phyloP scores from a whole-genome alignment of 2,888 invertebrate species.

The Xanthia icteritia region DNA sequence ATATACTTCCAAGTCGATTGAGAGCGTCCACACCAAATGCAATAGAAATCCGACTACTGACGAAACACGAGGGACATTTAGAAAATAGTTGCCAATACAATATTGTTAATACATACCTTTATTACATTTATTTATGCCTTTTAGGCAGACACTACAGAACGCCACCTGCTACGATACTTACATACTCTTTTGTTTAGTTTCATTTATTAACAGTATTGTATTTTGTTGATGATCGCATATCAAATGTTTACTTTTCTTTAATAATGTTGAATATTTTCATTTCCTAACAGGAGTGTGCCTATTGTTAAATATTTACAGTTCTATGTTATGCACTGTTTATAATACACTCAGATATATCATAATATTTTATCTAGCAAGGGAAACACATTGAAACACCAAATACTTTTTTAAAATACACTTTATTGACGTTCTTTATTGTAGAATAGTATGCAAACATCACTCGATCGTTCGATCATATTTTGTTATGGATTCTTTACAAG shows the following conservation, averaged over 20 bases:
- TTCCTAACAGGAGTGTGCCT: background rate
- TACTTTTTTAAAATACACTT: conserved; percentile 89
- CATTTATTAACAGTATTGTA: background rate
- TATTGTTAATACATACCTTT: too few relatives aligned
- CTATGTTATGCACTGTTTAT: background rate
- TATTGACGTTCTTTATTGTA: conserved; percentile 89
- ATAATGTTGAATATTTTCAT: conserved; percentile 5
- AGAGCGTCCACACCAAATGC: too few relatives aligned
- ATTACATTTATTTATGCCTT: too few relatives aligned
- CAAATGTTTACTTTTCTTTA: background rate
- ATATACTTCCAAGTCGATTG: too few relatives aligned
- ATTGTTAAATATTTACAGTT: conserved; percentile 8
- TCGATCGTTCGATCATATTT: conserved; percentile 82
- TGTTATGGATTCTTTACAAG: conserved; percentile 80
- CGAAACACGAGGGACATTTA: too few relatives aligned
- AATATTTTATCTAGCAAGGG: conserved; percentile 34
- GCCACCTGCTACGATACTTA: too few relatives aligned
- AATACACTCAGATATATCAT: conserved; percentile 4
- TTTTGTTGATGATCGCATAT: background rate
- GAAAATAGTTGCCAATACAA: too few relatives aligned
- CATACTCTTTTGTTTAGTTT: background rate
- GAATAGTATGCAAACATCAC: conserved; percentile 89
- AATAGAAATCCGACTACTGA: too few relatives aligned
- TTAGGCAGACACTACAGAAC: too few relatives aligned
- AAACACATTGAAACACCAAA: conserved; percentile 67